Base-by-base conservation (phyloP, 2,797 vertebrate genomes). In the Pelobates cultripes region DNA sequence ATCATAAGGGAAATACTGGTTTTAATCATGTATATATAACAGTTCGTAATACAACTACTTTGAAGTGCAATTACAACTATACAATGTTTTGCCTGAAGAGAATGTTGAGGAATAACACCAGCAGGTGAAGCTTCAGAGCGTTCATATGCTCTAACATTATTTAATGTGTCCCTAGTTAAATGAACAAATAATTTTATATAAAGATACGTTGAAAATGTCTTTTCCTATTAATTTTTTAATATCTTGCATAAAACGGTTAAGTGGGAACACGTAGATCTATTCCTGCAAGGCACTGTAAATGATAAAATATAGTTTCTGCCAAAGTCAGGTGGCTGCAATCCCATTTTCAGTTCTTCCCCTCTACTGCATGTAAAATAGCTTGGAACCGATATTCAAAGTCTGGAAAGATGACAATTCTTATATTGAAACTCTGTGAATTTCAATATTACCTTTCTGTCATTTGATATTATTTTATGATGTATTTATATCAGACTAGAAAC, bases 331-430 rank as follows among this genome's bases (percentile, higher is more conserved):
- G 76, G 81, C 76, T 78, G 53, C 76, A 15, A 9, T 78, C 81
- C 81, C 76, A 78, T 70, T 78, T 75, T 70, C 70, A 74, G 8
- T 74, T 73, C 28, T 28, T 76, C 78, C 40, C 28, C 78, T 51
- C 64, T 72, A 70, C 63, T 68, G 60, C 55, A 61, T 73, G 76
- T 78, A 75, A 43, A 60, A 60, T 69, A 68, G 61, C 78, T 73
- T 83, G 81, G 75, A 77, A 69, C 75, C 41, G 61, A 57, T 73
- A 73, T 53, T 78, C 45, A 15, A 74, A 45, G 7, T 51, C 73
- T 83, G 81, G 81, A 83, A 78, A 75, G 42, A 75, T 78, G 70
- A 83, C 81, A 83, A 77, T 64, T 55, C 80, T 77, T 57, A 78
- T 75, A 83, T 57, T 78, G 70, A 83, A 77, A 82, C 44, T 60